A percentile compares a stretch with the other conserved stretches of the same genome.
These are phyloP conservation scores for Geotrypetes seraphini DNA, from an alignment of 2,797 vertebrate species.

Conservation along the genomic window DNA sequence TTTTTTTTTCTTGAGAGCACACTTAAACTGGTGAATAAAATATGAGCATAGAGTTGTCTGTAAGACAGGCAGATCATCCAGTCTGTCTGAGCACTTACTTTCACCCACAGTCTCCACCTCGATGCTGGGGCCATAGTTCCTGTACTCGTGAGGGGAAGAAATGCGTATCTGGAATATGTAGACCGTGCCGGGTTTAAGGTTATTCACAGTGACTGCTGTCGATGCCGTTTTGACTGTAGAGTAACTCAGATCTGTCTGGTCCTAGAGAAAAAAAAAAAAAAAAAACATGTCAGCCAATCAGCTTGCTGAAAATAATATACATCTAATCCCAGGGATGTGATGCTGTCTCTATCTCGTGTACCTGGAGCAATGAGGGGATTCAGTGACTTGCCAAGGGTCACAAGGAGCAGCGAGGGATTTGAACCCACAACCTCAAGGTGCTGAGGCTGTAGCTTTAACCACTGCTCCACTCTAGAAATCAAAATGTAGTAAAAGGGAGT, in stretches of 20 bases:
- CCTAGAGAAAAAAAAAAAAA: conserved; percentile 51
- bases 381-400: too few species aligned
- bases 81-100: conserved; percentile 55
- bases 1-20: not conserved
- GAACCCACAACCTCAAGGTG: too few species aligned
- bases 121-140: conserved; percentile 73
- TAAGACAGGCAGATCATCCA: fast-evolving
- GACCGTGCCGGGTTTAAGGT: conserved; percentile 84
- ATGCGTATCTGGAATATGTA: conserved; percentile 86
- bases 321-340: too few species aligned
- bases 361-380: too few species aligned
- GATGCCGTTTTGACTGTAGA: conserved; percentile 82
- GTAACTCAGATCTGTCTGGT: conserved; percentile 86
- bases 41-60: not conserved
- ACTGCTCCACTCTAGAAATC: too few species aligned
- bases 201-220: conserved; percentile 76
- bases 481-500: too few species aligned
- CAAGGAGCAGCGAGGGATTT: too few species aligned
- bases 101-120: conserved; percentile 88
- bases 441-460: too few species aligned
- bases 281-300: not conserved
- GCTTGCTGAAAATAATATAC: too few species aligned
- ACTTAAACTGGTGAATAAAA: not conserved
- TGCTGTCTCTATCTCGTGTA: too few species aligned
- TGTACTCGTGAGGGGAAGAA: conserved; percentile 58